These are phyloP conservation scores for Pionites leucogaster DNA, from an alignment of 2,113 vertebrate species.

Conservation along the genomic window DNA sequence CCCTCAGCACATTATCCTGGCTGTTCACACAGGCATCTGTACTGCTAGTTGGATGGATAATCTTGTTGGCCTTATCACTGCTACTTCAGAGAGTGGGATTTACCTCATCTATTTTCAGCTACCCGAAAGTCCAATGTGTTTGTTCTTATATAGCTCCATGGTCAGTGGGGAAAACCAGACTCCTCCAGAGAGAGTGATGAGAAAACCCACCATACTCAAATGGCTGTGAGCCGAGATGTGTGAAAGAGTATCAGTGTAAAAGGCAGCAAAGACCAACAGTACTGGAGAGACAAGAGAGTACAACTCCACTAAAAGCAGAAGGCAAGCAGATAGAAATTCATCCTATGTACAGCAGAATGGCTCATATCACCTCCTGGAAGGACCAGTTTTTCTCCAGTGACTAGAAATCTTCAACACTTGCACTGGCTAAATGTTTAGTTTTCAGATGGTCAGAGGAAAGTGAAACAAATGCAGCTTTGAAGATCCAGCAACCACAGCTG, in stretches of 20 bases:
- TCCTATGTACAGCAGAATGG: background rate
- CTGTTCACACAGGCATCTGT: background rate
- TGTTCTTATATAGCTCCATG: background rate
- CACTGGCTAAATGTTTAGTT: background rate
- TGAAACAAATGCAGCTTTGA: background rate
- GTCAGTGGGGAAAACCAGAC: background rate
- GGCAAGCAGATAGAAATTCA: background rate
- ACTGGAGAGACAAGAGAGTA: background rate
- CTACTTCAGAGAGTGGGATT: background rate
- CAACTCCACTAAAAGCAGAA: background rate
- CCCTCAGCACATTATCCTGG: background rate
- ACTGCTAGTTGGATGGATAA: background rate
- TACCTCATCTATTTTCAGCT: background rate
- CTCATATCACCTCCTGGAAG: background rate
- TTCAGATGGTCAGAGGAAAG: background rate
- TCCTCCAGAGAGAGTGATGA: background rate
- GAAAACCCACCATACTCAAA: background rate
- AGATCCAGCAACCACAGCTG: background rate
- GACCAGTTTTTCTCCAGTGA: background rate
- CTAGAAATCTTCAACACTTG: background rate
- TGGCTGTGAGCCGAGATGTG: background rate
- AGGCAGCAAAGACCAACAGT: background rate
- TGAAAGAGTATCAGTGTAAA: background rate
- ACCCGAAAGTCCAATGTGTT: fast-evolving
- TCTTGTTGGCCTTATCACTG: background rate